Percentiles rank a stretch among this genome's conserved stretches.
phyloP scores from a whole-genome alignment of 2,888 invertebrate genomes.

The Erebia ligea region DNA sequence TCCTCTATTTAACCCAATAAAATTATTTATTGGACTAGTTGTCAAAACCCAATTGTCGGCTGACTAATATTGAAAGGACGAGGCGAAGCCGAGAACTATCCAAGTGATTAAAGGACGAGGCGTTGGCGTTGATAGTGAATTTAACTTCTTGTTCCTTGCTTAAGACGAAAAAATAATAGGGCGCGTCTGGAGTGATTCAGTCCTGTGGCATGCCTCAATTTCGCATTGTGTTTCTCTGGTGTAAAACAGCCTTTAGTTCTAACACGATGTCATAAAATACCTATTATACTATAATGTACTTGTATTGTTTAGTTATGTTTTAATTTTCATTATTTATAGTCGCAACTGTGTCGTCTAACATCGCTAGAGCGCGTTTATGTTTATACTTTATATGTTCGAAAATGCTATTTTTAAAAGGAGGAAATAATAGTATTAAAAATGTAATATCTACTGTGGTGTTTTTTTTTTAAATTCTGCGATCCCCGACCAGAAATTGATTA shows the following conservation, averaged over 20 bases:
- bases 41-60: too few relatives aligned
- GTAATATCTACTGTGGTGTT: constrained; percentile 29
- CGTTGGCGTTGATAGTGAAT: too few relatives aligned
- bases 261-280: constrained; percentile 25
- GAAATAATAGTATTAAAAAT: constrained; percentile 75
- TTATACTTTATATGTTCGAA: constrained; percentile 42
- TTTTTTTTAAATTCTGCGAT: constrained; percentile 22
- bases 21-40: too few relatives aligned
- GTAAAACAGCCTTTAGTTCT: background rate
- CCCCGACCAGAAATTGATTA: background rate
- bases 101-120: too few relatives aligned
- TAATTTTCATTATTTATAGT: constrained; percentile 49
- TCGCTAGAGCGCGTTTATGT: constrained; percentile 47
- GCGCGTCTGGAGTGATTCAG: too few relatives aligned
- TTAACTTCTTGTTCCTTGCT: too few relatives aligned
- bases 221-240: too few relatives aligned
- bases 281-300: background rate
- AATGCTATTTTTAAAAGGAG: constrained; percentile 57
- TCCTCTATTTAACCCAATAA: too few relatives aligned
- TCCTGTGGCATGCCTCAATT: too few relatives aligned
- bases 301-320: constrained; percentile 41
- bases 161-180: too few relatives aligned
- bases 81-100: too few relatives aligned
- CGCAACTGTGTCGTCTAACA: constrained; percentile 43
- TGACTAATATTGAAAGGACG: too few relatives aligned